Percentiles rank a stretch among this genome's conserved stretches.
Conservation (phyloP, 1,140 invertebrate species). For the Eufriesea mexicana region DNA sequence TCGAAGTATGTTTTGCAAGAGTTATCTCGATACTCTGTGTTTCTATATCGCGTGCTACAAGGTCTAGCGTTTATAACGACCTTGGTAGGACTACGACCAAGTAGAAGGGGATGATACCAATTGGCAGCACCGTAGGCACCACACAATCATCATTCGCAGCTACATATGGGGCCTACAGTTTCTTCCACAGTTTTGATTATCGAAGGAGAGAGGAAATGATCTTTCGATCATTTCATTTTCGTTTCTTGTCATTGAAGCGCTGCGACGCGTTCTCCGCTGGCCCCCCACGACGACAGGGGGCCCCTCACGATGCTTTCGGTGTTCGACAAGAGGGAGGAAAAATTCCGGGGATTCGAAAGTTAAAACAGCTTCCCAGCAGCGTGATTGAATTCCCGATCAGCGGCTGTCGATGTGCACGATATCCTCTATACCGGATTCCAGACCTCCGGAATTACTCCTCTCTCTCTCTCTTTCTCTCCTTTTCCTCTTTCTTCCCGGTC, state of each 20-base stretch:
- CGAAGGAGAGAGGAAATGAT: no score
- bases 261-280: background rate
- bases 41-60: no score
- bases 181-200: no score
- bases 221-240: background rate
- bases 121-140: no score
- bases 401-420: constrained; percentile 40
- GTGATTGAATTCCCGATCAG: constrained; percentile 73
- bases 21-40: no score
- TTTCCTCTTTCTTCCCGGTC: background rate
- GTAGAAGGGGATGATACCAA: no score
- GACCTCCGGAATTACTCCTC: constrained; percentile 20
- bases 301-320: background rate
- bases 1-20: no score
- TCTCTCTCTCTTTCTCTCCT: background rate
- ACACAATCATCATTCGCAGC: no score
- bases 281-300: background rate
- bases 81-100: no score
- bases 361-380: constrained; percentile 66
- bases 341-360: constrained; percentile 52
- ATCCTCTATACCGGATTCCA: constrained; percentile 29
- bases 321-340: constrained; percentile 29
- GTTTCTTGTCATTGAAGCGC: background rate
- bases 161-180: no score
- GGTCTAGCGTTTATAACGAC: no score